Base-by-base conservation (phyloP, 1,140 invertebrate genomes). In the Helicoverpa armigera region DNA sequence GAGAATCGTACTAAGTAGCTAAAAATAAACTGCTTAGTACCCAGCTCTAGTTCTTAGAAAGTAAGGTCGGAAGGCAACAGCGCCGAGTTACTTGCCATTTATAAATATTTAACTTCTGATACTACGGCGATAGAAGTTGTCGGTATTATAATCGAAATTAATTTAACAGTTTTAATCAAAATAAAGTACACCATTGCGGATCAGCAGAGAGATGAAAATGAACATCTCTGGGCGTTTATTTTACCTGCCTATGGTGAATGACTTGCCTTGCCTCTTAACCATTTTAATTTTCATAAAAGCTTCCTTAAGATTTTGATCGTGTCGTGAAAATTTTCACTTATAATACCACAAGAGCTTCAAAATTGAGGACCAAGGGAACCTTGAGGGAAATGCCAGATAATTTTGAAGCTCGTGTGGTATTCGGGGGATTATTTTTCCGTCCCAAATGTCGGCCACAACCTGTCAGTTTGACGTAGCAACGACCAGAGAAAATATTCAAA, bases 201-300 rank as follows among this genome's bases (percentile, higher is more conserved):
- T 35, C 1, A 35, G 35, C 4, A 48, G 18, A 67, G 43, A 50
- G 3, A 67, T 18, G 43, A 48, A 16, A 48, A 9, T 18, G n/a
- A 50, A 23, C 2, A 50, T 18, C 16, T 18, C 43, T 67, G 10
- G 29, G 10, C 9, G 48, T 48, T 18, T 43, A 18, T 48, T 67
- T 50, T 7, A 48, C 16, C 63, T 67, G n/a, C 60, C 60, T 13
- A 63, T 43, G 63, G 35, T 18, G 18, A 48, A 12, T 50, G 43
- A 9, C 61, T 18, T 67, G 10, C 63, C 16, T 12, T 31, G 16
- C 35, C 35, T 43, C 48, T 35, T 35, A 7, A 67, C 16, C 58
- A 67, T 67, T 43, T 48, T 48, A 67, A 67, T 67, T 67, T 67
- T 50, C 43, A 67, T 67, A 50, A 67, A 67, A 67, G 63, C 63